Conservation (phyloP, 2,113 vertebrate genomes). For the Carollia perspicillata region DNA sequence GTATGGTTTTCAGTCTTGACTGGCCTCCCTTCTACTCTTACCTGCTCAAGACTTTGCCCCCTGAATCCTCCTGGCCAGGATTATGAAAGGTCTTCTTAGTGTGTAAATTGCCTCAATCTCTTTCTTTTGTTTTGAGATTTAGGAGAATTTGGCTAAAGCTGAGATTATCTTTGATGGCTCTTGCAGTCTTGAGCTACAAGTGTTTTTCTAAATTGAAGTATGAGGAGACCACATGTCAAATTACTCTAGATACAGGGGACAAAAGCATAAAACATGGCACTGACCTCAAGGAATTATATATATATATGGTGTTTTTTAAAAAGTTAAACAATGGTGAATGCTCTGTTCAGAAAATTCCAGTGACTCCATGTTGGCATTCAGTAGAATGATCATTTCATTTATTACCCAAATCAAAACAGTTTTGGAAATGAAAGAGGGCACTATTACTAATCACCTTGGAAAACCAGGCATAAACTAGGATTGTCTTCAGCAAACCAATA, state of each 20-base stretch:
- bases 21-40: not conserved
- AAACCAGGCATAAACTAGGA: not conserved
- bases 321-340: not conserved
- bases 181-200: not conserved
- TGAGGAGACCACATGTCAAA: not conserved
- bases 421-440: not conserved
- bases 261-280: not conserved
- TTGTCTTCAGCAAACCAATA: not conserved
- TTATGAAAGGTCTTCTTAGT: not conserved
- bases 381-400: not conserved
- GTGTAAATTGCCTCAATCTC: not conserved
- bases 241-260: not conserved
- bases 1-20: not conserved
- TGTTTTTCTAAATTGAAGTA: not conserved
- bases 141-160: not conserved
- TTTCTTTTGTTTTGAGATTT: not conserved
- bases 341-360: not conserved
- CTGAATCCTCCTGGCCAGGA: not conserved
- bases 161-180: not conserved
- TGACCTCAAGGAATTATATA: not conserved
- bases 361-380: not conserved
- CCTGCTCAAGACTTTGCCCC: not conserved
- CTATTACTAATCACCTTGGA: not conserved
- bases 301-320: not conserved
- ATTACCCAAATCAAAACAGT: not conserved